phyloP scores from a whole-genome alignment of 2,797 vertebrate species.

The Gallirallus australis region DNA sequence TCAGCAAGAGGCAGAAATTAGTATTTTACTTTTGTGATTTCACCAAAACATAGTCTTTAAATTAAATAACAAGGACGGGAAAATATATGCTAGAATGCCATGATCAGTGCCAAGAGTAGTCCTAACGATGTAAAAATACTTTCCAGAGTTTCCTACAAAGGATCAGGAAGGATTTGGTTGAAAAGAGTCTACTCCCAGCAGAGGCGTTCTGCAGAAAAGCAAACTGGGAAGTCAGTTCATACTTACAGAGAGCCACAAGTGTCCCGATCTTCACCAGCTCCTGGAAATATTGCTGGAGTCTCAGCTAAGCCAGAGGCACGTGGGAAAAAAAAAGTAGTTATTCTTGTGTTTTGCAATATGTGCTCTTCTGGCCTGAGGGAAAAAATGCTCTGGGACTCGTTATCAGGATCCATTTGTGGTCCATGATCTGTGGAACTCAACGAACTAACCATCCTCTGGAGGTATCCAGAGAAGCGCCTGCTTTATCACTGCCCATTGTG shows the following conservation, averaged over 20 bases:
- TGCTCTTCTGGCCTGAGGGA: not conserved
- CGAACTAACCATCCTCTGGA: not conserved
- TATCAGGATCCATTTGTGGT: not conserved
- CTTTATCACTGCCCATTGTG: not conserved
- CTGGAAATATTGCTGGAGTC: not conserved
- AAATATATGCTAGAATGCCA: not conserved
- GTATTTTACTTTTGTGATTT: not conserved
- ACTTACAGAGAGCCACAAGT: not conserved
- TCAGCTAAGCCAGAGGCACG: not conserved
- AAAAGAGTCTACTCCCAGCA: not conserved
- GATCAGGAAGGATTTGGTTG: not conserved
- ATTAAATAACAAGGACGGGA: not conserved
- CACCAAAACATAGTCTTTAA: not conserved
- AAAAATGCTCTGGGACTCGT: not conserved
- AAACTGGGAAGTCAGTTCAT: not conserved
- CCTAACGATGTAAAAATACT: not conserved
- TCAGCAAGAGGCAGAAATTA: not conserved
- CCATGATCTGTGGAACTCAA: not conserved
- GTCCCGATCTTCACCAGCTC: not conserved
- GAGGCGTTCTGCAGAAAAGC: not conserved
- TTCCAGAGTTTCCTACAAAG: not conserved
- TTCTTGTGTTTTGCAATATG: no score
- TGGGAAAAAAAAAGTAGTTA: not conserved
- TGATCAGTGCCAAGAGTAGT: not conserved
- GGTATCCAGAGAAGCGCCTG: not conserved